These are phyloP conservation scores for Conchocele bisecta DNA, from an alignment of 2,888 invertebrate genomes.

Conservation along the genomic window DNA sequence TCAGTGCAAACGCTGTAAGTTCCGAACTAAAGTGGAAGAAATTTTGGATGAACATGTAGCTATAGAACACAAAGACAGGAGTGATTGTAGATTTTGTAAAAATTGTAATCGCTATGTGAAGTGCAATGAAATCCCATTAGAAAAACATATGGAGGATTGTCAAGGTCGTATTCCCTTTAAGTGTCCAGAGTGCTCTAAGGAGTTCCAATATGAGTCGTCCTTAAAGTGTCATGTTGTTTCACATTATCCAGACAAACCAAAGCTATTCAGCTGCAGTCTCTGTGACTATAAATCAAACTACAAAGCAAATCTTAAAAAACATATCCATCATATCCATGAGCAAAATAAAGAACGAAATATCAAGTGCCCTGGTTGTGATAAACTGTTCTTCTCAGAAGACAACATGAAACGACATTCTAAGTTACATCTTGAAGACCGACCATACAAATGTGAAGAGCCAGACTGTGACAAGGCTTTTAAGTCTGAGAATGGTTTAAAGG, in stretches of 20 bases:
- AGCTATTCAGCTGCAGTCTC: slow-evolving; percentile 73
- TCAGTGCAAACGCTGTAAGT: slow-evolving; percentile 77
- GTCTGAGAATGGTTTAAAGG: slow-evolving; percentile 71
- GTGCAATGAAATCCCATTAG: slow-evolving; percentile 71
- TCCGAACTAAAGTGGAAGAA: slow-evolving; percentile 69
- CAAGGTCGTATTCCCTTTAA: slow-evolving; percentile 76
- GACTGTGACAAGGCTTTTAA: slow-evolving; percentile 79
- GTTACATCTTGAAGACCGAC: slow-evolving; percentile 72
- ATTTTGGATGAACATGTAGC: slow-evolving; percentile 73
- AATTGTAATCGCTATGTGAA: slow-evolving; percentile 77
- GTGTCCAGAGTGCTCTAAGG: slow-evolving; percentile 78
- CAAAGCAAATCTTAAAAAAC: slow-evolving; percentile 78
- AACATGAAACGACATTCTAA: slow-evolving; percentile 77
- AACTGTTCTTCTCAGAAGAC: slow-evolving; percentile 76
- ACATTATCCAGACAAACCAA: slow-evolving; percentile 77
- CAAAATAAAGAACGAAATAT: slow-evolving; percentile 56
- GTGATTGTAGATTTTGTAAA: slow-evolving; percentile 78
- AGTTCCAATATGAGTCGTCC: slow-evolving; percentile 80
- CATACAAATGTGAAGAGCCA: slow-evolving; percentile 70
- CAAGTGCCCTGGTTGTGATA: slow-evolving; percentile 72
- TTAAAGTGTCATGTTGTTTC: slow-evolving; percentile 76
- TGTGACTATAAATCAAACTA: slow-evolving; percentile 78
- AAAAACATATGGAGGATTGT: slow-evolving; percentile 77
- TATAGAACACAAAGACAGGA: slow-evolving; percentile 75
- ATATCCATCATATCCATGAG: slow-evolving; percentile 75